phyloP scores from a whole-genome alignment of 2,113 vertebrate species.

The Antechinus stuartii region DNA sequence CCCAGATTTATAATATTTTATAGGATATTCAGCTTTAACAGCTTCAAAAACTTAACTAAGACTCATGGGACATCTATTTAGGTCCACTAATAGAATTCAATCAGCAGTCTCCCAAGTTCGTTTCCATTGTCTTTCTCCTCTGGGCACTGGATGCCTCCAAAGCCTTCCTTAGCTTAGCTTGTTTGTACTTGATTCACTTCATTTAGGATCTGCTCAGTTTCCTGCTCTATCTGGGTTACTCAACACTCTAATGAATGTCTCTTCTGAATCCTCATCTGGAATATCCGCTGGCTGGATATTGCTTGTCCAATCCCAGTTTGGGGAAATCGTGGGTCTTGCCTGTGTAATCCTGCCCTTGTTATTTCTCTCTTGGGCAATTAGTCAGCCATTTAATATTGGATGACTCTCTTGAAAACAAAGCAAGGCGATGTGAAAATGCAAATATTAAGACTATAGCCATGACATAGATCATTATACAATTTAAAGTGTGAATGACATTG shows the following conservation, averaged over 20 bases:
- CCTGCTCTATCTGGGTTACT: background rate
- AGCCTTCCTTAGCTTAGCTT: background rate
- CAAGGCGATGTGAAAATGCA: background rate
- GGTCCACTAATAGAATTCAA: background rate
- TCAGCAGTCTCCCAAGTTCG: background rate
- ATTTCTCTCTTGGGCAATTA: background rate
- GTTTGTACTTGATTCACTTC: background rate
- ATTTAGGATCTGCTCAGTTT: background rate
- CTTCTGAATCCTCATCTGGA: background rate
- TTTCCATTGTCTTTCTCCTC: background rate
- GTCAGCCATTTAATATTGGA: background rate
- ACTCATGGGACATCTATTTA: background rate
- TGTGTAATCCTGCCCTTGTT: background rate
- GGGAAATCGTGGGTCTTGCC: background rate
- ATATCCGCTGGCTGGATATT: background rate
- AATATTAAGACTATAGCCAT: background rate
- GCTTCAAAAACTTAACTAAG: background rate
- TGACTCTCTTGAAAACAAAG: slow-evolving; percentile 31
- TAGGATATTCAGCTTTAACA: background rate
- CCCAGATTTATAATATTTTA: background rate
- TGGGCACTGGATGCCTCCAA: background rate
- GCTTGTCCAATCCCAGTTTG: background rate
- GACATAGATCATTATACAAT: background rate
- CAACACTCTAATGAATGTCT: background rate
- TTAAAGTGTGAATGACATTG: background rate